phyloP scores from a whole-genome alignment of 2,113 vertebrate genomes.

The Coracopsis vasa region DNA sequence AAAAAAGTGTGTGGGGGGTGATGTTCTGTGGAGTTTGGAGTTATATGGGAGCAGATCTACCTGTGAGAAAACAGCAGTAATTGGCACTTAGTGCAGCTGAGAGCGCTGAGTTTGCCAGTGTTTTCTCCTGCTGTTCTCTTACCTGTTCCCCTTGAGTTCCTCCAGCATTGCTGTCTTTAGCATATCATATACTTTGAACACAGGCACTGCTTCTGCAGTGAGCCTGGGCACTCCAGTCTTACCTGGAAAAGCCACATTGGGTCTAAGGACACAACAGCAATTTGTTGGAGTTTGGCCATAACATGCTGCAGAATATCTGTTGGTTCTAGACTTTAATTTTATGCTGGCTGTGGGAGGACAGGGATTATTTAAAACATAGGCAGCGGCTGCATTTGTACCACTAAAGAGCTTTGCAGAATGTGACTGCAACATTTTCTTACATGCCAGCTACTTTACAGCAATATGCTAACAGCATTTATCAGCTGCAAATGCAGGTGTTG shows the following conservation, averaged over 20 bases:
- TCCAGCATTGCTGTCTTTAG: background rate
- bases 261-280: rapidly evolving
- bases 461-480: background rate
- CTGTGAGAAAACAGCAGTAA: background rate
- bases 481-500: rapidly evolving
- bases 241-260: rapidly evolving
- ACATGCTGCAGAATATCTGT: rapidly evolving
- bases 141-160: background rate
- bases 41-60: background rate
- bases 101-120: rapidly evolving
- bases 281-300: background rate
- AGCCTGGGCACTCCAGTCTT: rapidly evolving
- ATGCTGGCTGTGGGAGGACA: background rate
- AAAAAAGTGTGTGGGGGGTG: background rate
- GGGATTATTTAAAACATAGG: background rate
- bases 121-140: background rate
- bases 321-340: background rate
- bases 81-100: background rate
- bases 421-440: background rate
- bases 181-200: rapidly evolving
- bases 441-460: rapidly evolving
- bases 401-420: background rate
- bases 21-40: background rate
- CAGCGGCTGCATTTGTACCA: background rate
- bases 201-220: background rate